Evolutionary conservation across 2,113 vertebrate species (phyloP).

Genomic region (Gymnarchus niloticus): DNA sequence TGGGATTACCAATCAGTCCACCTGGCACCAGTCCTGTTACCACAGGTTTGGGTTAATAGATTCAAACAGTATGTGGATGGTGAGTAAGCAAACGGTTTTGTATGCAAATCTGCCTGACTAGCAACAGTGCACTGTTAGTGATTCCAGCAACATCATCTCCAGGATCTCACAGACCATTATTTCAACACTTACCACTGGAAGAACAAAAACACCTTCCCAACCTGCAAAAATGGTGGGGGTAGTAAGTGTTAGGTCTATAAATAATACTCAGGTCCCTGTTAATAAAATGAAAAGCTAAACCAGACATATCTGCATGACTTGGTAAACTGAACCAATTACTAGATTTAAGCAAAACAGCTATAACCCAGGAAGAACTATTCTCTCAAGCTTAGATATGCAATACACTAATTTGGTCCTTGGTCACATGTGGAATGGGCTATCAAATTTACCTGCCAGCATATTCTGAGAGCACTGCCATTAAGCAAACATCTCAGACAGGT

Average conservation of each 20-base stretch:
- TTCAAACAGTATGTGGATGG: too few relatives aligned
- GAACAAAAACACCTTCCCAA: conserved; percentile 76
- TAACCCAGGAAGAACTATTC: not conserved
- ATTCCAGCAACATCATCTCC: not conserved
- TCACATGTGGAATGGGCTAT: too few relatives aligned
- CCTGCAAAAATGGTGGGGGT: conserved; percentile 51
- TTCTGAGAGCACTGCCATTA: not conserved
- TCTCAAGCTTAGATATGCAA: not conserved
- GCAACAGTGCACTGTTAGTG: too few relatives aligned
- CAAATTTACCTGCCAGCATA: not conserved
- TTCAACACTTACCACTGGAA: conserved; percentile 77
- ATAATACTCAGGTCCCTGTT: too few relatives aligned
- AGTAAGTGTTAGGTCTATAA: not conserved
- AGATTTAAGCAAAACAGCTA: too few relatives aligned
- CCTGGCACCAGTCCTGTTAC: too few relatives aligned
- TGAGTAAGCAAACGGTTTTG: too few relatives aligned
- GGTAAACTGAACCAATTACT: not conserved
- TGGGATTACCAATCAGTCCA: too few relatives aligned
- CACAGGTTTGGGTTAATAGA: too few relatives aligned
- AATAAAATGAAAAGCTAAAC: not conserved
- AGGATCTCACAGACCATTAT: not conserved
- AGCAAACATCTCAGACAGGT: not conserved
- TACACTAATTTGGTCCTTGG: not conserved
- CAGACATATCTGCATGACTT: not conserved
- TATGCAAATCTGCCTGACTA: too few relatives aligned